These are phyloP conservation scores for Elysia crispata DNA, from an alignment of 2,888 invertebrate species.

Conservation along the genomic window DNA sequence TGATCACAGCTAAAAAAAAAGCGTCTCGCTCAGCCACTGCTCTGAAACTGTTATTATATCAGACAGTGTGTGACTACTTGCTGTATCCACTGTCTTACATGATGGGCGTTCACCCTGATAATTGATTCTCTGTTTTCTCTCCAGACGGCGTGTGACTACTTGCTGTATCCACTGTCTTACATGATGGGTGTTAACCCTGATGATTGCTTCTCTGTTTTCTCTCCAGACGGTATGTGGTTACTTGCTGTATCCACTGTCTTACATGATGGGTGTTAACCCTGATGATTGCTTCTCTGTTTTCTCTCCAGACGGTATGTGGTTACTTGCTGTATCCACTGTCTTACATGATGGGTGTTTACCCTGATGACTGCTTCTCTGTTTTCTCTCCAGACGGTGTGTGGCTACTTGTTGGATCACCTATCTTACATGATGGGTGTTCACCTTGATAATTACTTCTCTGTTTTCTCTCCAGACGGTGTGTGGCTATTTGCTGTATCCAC, in stretches of 20 bases:
- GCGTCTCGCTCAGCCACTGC: too few relatives aligned
- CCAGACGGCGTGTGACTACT: background rate
- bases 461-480: constrained; percentile 80
- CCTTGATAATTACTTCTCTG: too few relatives aligned
- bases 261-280: constrained; percentile 85
- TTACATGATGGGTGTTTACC: too few relatives aligned
- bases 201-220: constrained; percentile 76
- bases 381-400: constrained; percentile 92
- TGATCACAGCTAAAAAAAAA: too few relatives aligned
- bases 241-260: constrained; percentile 92
- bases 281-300: constrained; percentile 87
- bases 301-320: constrained; percentile 91
- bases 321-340: constrained; percentile 93
- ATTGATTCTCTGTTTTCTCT: too few relatives aligned
- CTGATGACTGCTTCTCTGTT: too few relatives aligned
- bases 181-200: too few relatives aligned
- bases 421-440: too few relatives aligned
- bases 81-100: too few relatives aligned
- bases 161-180: too few relatives aligned
- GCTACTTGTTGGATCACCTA: constrained; percentile 92
- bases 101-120: too few relatives aligned
- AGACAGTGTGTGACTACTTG: background rate
- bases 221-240: constrained; percentile 85
- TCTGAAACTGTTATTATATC: too few relatives aligned
- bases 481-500: constrained; percentile 92